phyloP scores from a whole-genome alignment of 2,113 vertebrate species.

The Oryzias melastigma region DNA sequence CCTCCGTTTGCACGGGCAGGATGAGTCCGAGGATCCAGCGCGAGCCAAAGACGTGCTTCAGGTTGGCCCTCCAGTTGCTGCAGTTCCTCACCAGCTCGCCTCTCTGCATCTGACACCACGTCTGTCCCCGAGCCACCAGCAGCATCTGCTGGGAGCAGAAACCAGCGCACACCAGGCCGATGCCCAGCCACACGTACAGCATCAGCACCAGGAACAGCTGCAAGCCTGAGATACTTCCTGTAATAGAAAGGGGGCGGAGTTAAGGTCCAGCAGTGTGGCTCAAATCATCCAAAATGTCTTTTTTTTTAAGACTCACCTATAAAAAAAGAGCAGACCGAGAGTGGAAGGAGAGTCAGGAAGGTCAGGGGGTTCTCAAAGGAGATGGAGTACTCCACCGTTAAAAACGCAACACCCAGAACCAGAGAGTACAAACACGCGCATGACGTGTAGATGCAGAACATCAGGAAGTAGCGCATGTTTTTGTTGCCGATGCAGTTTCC shows the following conservation, averaged over 20 bases:
- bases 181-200: constrained; percentile 97
- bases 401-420: constrained; percentile 91
- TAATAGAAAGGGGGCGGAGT: background rate
- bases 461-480: constrained; percentile 98
- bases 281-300: background rate
- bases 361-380: constrained; percentile 92
- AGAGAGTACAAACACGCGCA: constrained; percentile 91
- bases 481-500: constrained; percentile 96
- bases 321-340: constrained; percentile 94
- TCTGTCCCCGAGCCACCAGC: constrained; percentile 90
- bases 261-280: background rate
- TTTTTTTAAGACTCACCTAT: constrained; percentile 81
- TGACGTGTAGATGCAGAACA: constrained; percentile 97
- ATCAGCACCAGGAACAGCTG: constrained; percentile 97
- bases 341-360: constrained; percentile 93
- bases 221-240: constrained; percentile 90
- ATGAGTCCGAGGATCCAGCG: constrained; percentile 91
- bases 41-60: constrained; percentile 91
- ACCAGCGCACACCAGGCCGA: constrained; percentile 91
- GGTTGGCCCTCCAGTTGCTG: constrained; percentile 87
- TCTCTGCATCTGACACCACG: constrained; percentile 88
- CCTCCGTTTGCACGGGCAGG: constrained; percentile 86
- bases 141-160: constrained; percentile 98
- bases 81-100: constrained; percentile 77
- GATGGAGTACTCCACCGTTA: constrained; percentile 88